Conservation (phyloP, 2,113 vertebrate genomes). For the Chauna torquata region DNA sequence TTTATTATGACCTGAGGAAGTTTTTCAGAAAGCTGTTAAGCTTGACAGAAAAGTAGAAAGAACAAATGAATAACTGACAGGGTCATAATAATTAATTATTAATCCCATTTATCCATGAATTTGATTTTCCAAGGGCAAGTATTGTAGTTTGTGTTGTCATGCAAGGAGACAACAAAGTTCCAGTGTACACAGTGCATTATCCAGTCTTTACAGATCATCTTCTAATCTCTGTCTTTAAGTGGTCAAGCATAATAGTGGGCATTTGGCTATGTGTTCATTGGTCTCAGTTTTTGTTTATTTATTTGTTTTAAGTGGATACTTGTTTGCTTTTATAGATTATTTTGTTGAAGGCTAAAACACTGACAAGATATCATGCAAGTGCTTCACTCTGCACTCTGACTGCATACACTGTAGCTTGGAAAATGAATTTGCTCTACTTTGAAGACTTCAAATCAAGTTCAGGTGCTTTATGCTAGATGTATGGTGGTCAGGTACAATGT, state of each 20-base stretch:
- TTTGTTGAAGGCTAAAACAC: neutral
- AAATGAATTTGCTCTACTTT: neutral
- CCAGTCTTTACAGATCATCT: neutral
- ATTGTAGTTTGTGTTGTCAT: neutral
- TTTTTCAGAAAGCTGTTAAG: neutral
- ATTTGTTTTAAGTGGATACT: neutral
- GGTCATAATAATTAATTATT: no score
- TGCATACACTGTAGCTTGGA: rapidly evolving
- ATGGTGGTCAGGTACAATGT: no score
- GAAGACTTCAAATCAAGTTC: neutral
- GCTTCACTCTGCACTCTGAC: rapidly evolving
- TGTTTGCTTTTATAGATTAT: neutral
- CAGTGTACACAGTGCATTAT: rapidly evolving
- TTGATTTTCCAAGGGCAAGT: neutral
- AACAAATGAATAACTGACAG: neutral
- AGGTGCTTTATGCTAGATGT: rapidly evolving
- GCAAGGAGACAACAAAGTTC: neutral
- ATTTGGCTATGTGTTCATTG: neutral
- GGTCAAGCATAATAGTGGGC: neutral
- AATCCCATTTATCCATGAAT: neutral
- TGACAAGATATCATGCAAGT: neutral
- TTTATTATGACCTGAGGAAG: neutral
- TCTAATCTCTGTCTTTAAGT: neutral
- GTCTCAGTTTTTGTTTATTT: neutral
- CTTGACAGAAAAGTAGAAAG: neutral